Percentiles rank a stretch among this genome's conserved stretches.
Conservation (phyloP, 2,797 vertebrate species). For the Phaenicophaeus curvirostris region DNA sequence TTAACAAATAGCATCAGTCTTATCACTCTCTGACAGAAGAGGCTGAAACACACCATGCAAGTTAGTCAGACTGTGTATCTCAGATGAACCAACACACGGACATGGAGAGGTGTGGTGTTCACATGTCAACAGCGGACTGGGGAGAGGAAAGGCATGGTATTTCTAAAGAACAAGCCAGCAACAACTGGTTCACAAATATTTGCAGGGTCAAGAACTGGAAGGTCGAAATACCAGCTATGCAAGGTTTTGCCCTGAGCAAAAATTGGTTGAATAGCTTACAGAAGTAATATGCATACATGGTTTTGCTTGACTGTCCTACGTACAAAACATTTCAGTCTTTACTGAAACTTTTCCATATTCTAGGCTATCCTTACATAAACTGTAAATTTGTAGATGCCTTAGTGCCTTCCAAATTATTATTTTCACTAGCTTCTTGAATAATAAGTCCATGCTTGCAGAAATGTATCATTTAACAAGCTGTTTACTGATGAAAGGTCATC, state of each 20-base stretch:
- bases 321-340: neutral
- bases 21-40: neutral
- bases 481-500: conserved; percentile 33
- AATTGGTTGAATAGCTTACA: neutral
- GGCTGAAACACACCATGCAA: neutral
- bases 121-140: neutral
- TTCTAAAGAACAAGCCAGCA: neutral
- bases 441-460: neutral
- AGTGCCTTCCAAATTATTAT: neutral
- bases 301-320: neutral
- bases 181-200: neutral
- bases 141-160: neutral
- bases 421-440: neutral
- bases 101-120: neutral
- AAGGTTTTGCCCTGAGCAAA: neutral
- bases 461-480: conserved; percentile 8
- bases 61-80: neutral
- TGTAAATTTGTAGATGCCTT: neutral
- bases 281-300: neutral
- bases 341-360: neutral
- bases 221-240: neutral
- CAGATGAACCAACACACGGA: neutral
- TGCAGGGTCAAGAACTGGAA: neutral
- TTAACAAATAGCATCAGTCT: neutral
- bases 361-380: neutral